Conservation (phyloP, 1,140 invertebrate species). For the Drosophila ogumai region DNA sequence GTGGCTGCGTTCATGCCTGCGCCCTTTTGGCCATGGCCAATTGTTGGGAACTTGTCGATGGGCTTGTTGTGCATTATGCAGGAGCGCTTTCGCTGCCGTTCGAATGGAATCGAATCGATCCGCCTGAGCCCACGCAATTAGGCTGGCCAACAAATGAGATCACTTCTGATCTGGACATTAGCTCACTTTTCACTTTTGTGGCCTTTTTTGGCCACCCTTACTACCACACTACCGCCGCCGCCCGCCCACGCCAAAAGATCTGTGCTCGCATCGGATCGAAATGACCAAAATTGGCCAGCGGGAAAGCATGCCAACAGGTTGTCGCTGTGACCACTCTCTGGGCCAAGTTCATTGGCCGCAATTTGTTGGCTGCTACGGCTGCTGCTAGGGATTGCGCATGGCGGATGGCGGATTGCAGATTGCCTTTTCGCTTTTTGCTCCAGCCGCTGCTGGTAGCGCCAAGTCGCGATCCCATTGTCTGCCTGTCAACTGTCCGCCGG, state of each 20-base stretch:
- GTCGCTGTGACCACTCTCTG: conserved; percentile 25
- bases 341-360: conserved; percentile 55
- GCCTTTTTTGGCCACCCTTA: conserved; percentile 56
- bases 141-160: conserved; percentile 75
- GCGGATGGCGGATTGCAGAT: conserved; percentile 34
- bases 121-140: conserved; percentile 66
- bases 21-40: conserved; percentile 63
- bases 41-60: conserved; percentile 53
- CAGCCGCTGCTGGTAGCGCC: conserved; percentile 59
- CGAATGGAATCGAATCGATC: conserved; percentile 2
- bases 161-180: conserved; percentile 72
- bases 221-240: conserved; percentile 4
- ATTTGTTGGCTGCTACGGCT: conserved; percentile 52
- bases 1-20: neutral
- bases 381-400: conserved; percentile 44
- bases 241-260: conserved; percentile 40
- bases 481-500: conserved; percentile 72
- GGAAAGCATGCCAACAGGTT: conserved; percentile 67
- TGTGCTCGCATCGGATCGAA: conserved; percentile 25
- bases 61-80: conserved; percentile 50
- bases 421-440: conserved; percentile 23
- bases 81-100: conserved; percentile 36
- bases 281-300: conserved; percentile 74
- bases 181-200: conserved; percentile 78
- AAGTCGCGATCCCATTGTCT: conserved; percentile 71